Base-by-base conservation (phyloP, 2,113 vertebrate genomes). In the Fregetta grallaria region DNA sequence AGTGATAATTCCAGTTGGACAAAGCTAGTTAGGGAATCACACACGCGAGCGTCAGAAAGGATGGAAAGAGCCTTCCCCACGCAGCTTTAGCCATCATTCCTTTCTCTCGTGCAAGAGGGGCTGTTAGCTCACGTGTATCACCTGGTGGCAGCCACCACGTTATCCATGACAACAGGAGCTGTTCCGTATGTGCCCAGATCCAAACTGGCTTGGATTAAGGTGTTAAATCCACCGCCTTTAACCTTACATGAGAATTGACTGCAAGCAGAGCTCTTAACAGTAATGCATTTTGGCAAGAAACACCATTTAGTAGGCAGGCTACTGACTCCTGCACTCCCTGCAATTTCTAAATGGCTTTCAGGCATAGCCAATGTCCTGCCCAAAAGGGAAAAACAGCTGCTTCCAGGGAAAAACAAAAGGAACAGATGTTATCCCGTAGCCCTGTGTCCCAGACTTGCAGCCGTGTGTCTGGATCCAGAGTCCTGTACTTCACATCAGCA, bases 101-200 rank as follows among this genome's bases (percentile, higher is more conserved):
- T 40, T 25, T 34, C 7, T 7, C 5, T 63, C 9, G 0, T 55
- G 30, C 58, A 15, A 5, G 27, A 45, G 7, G 29, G 38, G 34
- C 29, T 76, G 20, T 32, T 25, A 12, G 68, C 26, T 66, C 53
- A 8, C 0, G 0, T 1, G 6, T 8, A 19, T 42, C 4, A 0
- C 20, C 59, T 21, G 42, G 20, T 56, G 47, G 52, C 19, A 25
- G 36, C 63, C 66, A n/a, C 25, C 32, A 16, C 0, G 0, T 47
- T 10, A 70, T 3, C 63, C 67, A 79, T 2, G 2, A 61, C 15
- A 62, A 2, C 47, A 84, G 72, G 45, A 87, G 38, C 42, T 47
- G 27, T 25, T 50, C 42, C 6, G 0, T 19, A 1, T 0, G 0
- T 25, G 13, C 17, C 42, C 87, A 53, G 15, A 9, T 27, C 63